Evolutionary conservation across 2,888 invertebrate species (phyloP), one percentile per base, ranked within the genome.

Genomic region (Nycteola revayana): DNA sequence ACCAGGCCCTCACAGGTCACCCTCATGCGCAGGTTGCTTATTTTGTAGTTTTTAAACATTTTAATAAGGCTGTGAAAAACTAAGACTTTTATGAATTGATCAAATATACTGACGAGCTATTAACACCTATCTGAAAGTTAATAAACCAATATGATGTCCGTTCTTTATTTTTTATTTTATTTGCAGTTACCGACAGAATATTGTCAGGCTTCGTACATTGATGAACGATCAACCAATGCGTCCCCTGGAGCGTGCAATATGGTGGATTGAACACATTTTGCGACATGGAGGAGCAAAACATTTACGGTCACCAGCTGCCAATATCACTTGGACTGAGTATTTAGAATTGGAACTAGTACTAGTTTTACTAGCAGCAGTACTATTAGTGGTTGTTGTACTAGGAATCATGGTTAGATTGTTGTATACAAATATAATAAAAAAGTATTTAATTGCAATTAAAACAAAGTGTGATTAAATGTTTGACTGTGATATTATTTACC

Each of bases 261-360:
- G 84, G 82, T 88, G 85, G 86, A 78, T 74, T 7, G 88, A 89
- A 49, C 74, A 89, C 47, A 72, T 87, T 2, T 43, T 86, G 7
- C 60, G 83, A 1, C 77, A 84, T 42, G 66, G 70, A 17, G 82
- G 83, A 1, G 75, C 82, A 0, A 51, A 48, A 21, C 82, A 85
- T 42, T 58, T 87, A 1, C 67, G 75, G 17, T 66, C 79, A 10
- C 77, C 78, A 1, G 50, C 58, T 1, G 67, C 69, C 23, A 65
- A 67, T 42, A 60, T 70, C 17, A 28, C 60, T 1, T 61, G 60
- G 60, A 3, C 32, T 0, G 27, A 67, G 14, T 66, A 60, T 29
- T 36, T 61, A 0, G 62, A 70, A 32, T 17, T 74, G 1, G 50
- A 70, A 47, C 40, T 72, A 7, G 24, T 52, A 0, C 7, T 51